phyloP scores from a whole-genome alignment of 2,888 invertebrate genomes.

The Drosophila fulvimacula region DNA sequence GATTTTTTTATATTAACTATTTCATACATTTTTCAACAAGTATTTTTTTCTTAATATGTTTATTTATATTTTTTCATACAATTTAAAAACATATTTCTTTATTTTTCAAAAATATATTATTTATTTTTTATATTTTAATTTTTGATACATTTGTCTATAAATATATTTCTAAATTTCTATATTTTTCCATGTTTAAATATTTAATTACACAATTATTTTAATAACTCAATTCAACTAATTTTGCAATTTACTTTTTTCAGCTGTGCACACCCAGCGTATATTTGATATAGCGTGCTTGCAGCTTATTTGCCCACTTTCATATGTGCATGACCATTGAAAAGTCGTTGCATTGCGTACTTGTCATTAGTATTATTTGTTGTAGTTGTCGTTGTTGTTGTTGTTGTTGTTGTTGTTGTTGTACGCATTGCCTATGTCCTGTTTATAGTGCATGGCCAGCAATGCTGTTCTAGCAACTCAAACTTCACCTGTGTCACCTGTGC shows the following conservation, averaged over 20 bases:
- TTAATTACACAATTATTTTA: not conserved
- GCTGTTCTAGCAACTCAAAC: not conserved
- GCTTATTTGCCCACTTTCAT: slow-evolving; percentile 38
- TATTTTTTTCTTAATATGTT: no score
- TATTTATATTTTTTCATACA: no score
- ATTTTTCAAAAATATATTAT: no score
- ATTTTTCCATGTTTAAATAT: no score
- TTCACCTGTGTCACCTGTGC: slow-evolving; percentile 51
- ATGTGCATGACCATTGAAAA: slow-evolving; percentile 36
- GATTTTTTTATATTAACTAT: no score
- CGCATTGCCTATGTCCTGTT: slow-evolving; percentile 18
- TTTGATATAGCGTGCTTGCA: not conserved
- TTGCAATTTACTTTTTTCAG: not conserved
- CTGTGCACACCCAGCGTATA: not conserved
- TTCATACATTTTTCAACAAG: no score
- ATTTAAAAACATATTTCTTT: no score
- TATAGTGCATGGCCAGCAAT: slow-evolving; percentile 7
- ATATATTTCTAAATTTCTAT: no score
- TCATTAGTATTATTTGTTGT: slow-evolving; percentile 52
- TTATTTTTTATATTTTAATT: no score
- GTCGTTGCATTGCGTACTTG: slow-evolving; percentile 49
- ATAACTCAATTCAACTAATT: not conserved
- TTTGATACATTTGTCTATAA: no score
- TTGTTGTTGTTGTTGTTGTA: slow-evolving; percentile 7
- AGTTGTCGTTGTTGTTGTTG: not conserved